Evolutionary conservation across 92 coral and sea anemone genomes (phyloP), one percentile per base, ranked within the genome.

Genomic region (Porites divaricata): DNA sequence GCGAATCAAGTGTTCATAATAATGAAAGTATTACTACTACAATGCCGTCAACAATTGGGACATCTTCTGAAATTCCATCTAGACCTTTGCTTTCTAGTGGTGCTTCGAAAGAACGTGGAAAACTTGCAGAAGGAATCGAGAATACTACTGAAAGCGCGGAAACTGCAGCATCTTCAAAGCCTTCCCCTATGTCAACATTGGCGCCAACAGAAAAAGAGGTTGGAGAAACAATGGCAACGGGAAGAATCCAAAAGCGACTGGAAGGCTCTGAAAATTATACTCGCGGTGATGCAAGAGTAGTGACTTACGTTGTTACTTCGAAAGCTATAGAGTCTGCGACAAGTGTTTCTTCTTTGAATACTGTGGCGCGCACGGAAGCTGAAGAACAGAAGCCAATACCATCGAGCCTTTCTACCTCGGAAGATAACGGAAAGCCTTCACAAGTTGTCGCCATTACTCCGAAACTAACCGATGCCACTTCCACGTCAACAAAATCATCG

Each of bases 111-210:
- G 56, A 45, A 13, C 41, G 63, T 41, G 45, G 7, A n/a, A 49
- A 24, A 23, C 84, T 23, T 41, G 58, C 71, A 70, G 79, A 35
- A 20, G 23, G 54, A 41, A 20, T 72, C 70, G 63, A 14, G n/a
- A 81, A 23, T 35, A 67, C 84, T 6, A 4, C 85, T 16, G 14
- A 58, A 28, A 23, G 23, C 20, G 52, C 86, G 25, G 59, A 59
- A 41, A 76, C 53, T 63, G 22, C 80, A 56, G 22, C 25, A 57
- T 76, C 14, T 6, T 59, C 78, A 21, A 1, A 14, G 15, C 14
- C 5, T 79, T 52, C 11, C 7, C 14, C 45, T 6, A 14, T 70
- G 13, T 35, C 85, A 35, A 68, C 84, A 62, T 1, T 15, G 45
- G 45, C 45, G 4, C 45, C 45, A 35, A 35, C 45, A 35, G 45